These are phyloP conservation scores for Sitodiplosis mosellana DNA, from an alignment of 1,140 invertebrate species.

Conservation along the genomic window DNA sequence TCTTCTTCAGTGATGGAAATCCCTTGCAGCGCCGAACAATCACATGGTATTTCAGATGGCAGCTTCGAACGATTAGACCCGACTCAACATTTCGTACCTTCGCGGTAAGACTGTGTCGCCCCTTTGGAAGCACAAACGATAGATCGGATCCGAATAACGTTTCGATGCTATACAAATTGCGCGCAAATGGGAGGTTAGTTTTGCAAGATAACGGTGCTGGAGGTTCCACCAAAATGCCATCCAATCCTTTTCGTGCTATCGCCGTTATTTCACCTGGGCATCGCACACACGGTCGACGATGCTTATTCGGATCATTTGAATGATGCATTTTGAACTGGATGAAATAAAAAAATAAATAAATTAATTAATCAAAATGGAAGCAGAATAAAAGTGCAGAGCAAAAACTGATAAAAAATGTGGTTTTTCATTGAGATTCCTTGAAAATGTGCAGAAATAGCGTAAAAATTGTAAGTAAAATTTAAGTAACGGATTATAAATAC, in stretches of 20 bases:
- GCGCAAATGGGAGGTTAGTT: background rate
- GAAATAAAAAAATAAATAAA: no score
- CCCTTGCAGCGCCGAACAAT: background rate
- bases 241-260: background rate
- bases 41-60: background rate
- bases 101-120: background rate
- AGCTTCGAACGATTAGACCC: background rate
- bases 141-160: background rate
- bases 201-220: background rate
- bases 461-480: no score
- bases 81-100: background rate
- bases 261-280: background rate
- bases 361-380: no score
- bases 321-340: no score
- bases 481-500: no score
- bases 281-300: background rate
- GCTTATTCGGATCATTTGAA: background rate
- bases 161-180: background rate
- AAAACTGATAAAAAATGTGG: no score
- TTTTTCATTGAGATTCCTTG: no score
- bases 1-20: background rate
- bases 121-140: background rate
- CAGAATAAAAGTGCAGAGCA: no score
- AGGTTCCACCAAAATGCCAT: background rate
- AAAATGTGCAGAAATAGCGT: no score